These are phyloP conservation scores for Mionectes macconnelli DNA, from an alignment of 2,113 vertebrate genomes.

Conservation along the genomic window DNA sequence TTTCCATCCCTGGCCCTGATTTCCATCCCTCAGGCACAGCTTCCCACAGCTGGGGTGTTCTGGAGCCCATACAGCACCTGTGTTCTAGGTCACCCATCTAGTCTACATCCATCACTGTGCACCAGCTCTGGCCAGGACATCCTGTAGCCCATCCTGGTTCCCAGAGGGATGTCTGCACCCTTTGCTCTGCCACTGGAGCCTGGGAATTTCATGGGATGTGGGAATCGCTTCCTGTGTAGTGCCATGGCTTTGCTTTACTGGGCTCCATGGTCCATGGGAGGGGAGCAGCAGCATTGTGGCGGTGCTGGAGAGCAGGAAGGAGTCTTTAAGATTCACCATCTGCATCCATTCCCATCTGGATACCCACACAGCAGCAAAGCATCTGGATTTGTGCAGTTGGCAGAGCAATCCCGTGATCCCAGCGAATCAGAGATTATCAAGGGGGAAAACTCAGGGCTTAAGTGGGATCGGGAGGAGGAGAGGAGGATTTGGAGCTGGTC, in stretches of 20 bases:
- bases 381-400: neutral
- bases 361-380: accelerated
- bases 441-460: neutral
- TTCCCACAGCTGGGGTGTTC: neutral
- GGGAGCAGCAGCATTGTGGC: neutral
- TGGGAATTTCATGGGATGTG: neutral
- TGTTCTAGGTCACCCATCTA: neutral
- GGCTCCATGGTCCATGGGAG: neutral
- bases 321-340: neutral
- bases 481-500: slow-evolving; percentile 45
- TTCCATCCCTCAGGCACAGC: neutral
- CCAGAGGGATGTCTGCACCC: neutral
- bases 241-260: accelerated
- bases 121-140: neutral
- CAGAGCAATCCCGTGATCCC: slow-evolving; percentile 31
- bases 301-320: neutral
- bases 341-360: neutral
- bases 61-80: neutral
- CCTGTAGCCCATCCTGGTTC: neutral
- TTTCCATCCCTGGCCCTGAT: neutral
- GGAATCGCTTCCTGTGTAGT: neutral
- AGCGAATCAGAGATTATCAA: slow-evolving; percentile 18
- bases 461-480: slow-evolving; percentile 19
- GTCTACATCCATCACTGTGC: accelerated
- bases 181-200: accelerated